These are phyloP conservation scores for Trachythela sp. DNA, from an alignment of 64 coral and sea anemone genomes.

Conservation along the genomic window DNA sequence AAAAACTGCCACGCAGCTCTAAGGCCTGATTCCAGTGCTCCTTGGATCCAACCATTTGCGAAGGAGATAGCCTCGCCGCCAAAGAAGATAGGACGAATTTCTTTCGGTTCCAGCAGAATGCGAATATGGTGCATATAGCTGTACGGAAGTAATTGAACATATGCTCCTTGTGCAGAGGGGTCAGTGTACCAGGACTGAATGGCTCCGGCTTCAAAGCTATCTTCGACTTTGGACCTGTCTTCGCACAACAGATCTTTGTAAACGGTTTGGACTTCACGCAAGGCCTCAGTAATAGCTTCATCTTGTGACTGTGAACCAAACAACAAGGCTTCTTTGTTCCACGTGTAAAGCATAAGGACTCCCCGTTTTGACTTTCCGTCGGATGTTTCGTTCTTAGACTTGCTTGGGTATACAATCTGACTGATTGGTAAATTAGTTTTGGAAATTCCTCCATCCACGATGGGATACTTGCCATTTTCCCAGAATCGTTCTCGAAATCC, in stretches of 20 bases:
- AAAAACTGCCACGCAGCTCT: not conserved
- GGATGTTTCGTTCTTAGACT: not conserved
- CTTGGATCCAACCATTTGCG: constrained; percentile 18
- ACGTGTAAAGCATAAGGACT: not conserved
- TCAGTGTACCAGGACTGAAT: not conserved
- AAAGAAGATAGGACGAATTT: not conserved
- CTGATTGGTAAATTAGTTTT: not conserved
- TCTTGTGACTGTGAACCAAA: constrained; percentile 3
- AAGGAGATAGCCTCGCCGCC: not conserved
- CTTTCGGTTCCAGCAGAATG: not conserved
- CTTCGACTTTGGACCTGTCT: not conserved
- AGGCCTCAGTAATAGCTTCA: not conserved
- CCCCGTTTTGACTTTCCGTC: not conserved
- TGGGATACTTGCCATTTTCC: not conserved
- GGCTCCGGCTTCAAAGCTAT: not conserved
- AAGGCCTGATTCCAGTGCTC: not conserved
- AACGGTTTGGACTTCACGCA: not conserved
- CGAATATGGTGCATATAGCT: constrained; percentile 7
- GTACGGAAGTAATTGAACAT: not conserved
- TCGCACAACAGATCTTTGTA: not conserved
- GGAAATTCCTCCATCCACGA: not conserved
- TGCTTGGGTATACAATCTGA: not conserved
- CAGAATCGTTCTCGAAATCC: constrained; percentile 17
- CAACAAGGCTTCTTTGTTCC: not conserved
- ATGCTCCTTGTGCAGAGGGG: not conserved